A percentile compares a stretch with the other conserved stretches of the same genome.
Evolutionary conservation across 2,797 vertebrate species (phyloP).

Genomic region (Bradypodion pumilum): DNA sequence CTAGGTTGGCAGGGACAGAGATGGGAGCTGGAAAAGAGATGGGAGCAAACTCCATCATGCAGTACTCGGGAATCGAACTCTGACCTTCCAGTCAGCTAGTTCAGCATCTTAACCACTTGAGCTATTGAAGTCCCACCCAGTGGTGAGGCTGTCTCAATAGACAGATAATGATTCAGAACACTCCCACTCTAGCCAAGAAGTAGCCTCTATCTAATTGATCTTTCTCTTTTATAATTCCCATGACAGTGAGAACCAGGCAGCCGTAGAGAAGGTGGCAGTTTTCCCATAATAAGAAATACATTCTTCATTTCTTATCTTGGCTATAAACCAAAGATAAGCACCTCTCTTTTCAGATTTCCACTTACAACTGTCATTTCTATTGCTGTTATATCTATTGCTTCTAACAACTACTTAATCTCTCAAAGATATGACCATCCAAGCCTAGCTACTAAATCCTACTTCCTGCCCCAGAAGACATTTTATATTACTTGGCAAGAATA

Average conservation of each 20-base stretch:
- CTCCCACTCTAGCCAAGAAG: background rate
- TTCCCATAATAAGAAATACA: background rate
- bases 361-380: slow-evolving; percentile 16
- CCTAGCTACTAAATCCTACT: background rate
- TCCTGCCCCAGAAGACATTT: background rate
- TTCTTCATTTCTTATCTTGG: slow-evolving; percentile 28
- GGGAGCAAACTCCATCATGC: no score
- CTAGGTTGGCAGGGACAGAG: no score
- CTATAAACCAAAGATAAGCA: slow-evolving; percentile 32
- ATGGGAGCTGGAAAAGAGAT: no score
- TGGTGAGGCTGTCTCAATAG: background rate
- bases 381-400: slow-evolving; percentile 12
- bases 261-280: slow-evolving; percentile 7
- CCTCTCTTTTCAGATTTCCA: slow-evolving; percentile 21
- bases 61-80: no score
- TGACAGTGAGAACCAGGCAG: background rate
- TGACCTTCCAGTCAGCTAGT: no score
- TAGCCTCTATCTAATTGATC: background rate
- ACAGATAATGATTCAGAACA: background rate
- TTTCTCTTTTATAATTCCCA: background rate
- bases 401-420: slow-evolving; percentile 19
- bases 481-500: slow-evolving; percentile 1
- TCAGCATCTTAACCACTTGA: no score
- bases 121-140: no score
- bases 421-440: slow-evolving; percentile 2